Base-by-base conservation (phyloP, 2,113 vertebrate genomes). In the Laticauda laticaudata region DNA sequence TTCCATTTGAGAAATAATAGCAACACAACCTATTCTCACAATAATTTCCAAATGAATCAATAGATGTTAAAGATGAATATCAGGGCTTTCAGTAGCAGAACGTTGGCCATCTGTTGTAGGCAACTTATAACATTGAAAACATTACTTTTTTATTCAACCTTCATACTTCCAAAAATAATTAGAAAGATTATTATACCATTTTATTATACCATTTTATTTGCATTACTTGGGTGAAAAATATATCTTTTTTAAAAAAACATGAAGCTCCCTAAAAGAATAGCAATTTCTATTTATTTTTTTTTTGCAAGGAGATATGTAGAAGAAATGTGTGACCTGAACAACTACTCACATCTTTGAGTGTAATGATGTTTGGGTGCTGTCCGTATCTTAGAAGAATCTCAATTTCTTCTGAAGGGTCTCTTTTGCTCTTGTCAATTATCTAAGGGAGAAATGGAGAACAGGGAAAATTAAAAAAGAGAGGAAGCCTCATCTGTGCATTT, bases 311-410 rank as follows among this genome's bases (percentile, higher is more conserved):
- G 87, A 91, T 55, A 39, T 2, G 24, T 89, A 87, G 90, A 18
- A 81, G 34, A 81, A 54, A 0, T 48, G 12, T 81, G 20, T 93
- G 45, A 1, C 5, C 23, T 39, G 0, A 45, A 21, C n/a, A 85
- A 29, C 43, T 92, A 98, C 99, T 98, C 95, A 99, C 99, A 64
- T 99, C 99, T 94, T 99, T 99, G 94, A 99, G 97, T 34, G 98
- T 98, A 94, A 99, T 98, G 96, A 99, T 99, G 96, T 99, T 99
- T 23, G 98, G 98, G 97, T 99, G 99, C 94, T 99, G 99, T 94
- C 99, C 99, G 2, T 99, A 99, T 96, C 99, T 94, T 95, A 99
- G 96, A 18, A 99, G 98, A 92, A 99, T 99, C 97, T 99, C 99
- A 21, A 99, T 99, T 97, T 99, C 99, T 94, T 99, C 99, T 29